Base-by-base conservation (phyloP, 2,888 invertebrate species). In the Meteorus colon region DNA sequence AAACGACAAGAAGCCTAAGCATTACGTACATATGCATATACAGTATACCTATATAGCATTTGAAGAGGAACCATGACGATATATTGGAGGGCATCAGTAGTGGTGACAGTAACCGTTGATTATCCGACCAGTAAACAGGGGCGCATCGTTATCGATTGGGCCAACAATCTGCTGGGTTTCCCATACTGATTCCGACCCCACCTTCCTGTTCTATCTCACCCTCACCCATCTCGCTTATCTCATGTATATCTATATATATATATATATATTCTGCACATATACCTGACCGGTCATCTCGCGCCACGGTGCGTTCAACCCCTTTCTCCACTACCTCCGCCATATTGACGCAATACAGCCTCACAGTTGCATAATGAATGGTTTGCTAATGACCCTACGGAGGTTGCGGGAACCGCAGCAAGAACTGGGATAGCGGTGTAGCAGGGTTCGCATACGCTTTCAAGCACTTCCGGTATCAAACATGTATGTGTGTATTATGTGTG, bases 311-410 rank as follows among this genome's bases (percentile, higher is more conserved):
- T 55, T 19, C 19, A 6, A 55, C 67, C 31, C 66, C 37, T 16
- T 73, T 70, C 31, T 8, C 68, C 55, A 45, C 68, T 69, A 71
- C 60, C 62, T 71, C 71, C 65, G 75, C 83, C 80, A 83, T 86
- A 86, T 86, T 86, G 86, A 86, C 86, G 86, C 86, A 86, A 86
- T 86, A 87, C 84, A 84, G 85, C 83, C 81, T 85, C 81, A 82
- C 86, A 86, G 86, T 86, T 86, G 87, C 87, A 86, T 86, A 86
- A 87, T 86, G 86, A 86, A 86, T 86, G 86, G 86, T 85, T 86
- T 83, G 86, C 86, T 86, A 86, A 86, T 86, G 86, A 86, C 86
- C 86, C 86, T 84, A 86, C 86, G 86, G 86, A 85, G 86, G 84
- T 86, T 86, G 87, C 86, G 86, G 86, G 84, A 86, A 86, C 86